Percentiles rank a stretch among this genome's conserved stretches.
These are phyloP conservation scores for Diloba caeruleocephala DNA, from an alignment of 2,888 invertebrate species.

Conservation along the genomic window DNA sequence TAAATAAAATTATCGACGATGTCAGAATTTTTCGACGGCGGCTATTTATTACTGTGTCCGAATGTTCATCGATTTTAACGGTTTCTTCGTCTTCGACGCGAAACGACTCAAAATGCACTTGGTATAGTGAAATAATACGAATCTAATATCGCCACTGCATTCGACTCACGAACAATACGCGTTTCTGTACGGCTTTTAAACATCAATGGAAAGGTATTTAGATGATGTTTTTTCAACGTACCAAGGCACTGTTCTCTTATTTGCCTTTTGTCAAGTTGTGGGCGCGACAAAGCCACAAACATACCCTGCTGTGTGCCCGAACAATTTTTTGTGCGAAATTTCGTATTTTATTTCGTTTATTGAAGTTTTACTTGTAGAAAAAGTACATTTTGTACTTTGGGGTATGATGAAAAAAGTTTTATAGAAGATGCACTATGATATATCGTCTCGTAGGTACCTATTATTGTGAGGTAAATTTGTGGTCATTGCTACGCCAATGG, in stretches of 20 bases:
- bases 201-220: conserved; percentile 87
- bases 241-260: conserved; percentile 85
- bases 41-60: conserved; percentile 54
- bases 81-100: conserved; percentile 45
- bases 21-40: conserved; percentile 57
- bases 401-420: conserved; percentile 68
- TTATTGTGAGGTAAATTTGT: conserved; percentile 74
- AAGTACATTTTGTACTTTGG: conserved; percentile 63
- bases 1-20: conserved; percentile 74
- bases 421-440: conserved; percentile 83
- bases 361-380: conserved; percentile 74
- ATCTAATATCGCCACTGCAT: conserved; percentile 87
- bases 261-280: conserved; percentile 87
- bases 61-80: conserved; percentile 62
- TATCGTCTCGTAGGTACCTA: conserved; percentile 76
- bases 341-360: conserved; percentile 87
- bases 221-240: conserved; percentile 81
- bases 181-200: conserved; percentile 88
- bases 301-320: conserved; percentile 84
- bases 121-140: conserved; percentile 78
- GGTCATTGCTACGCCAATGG: conserved; percentile 60
- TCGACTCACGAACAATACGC: conserved; percentile 79
- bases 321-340: conserved; percentile 79
- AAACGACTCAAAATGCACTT: conserved; percentile 52
- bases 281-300: conserved; percentile 89